Conservation (phyloP, 2,113 vertebrate genomes). For the Dinomys branickii region DNA sequence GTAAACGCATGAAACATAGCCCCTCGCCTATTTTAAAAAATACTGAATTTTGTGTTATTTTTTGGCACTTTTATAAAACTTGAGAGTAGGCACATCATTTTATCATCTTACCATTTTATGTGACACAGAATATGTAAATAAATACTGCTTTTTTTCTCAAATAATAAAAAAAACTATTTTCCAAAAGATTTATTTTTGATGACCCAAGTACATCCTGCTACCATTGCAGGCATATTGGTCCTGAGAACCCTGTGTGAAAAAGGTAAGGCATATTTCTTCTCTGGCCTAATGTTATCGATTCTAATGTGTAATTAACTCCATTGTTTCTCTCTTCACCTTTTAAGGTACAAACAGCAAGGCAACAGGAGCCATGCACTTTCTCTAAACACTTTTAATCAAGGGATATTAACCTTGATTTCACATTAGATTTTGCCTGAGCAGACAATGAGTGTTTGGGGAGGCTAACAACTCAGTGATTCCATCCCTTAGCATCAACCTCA, state of each 20-base stretch:
- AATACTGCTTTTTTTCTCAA: not conserved
- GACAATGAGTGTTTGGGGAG: not conserved
- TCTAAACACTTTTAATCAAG: not conserved
- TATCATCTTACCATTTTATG: not conserved
- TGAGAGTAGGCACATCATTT: not conserved
- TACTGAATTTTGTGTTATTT: not conserved
- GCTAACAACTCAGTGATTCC: not conserved
- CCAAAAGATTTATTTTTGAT: not conserved
- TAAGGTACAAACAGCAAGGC: not conserved
- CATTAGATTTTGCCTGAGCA: not conserved
- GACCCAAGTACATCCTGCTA: not conserved
- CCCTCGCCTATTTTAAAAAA: not conserved
- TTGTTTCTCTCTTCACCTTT: not conserved
- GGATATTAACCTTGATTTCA: not conserved
- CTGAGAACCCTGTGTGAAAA: not conserved
- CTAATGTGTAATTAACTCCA: not conserved
- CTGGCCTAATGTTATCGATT: not conserved
- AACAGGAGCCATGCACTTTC: not conserved
- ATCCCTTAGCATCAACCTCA: not conserved
- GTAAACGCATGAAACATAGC: not conserved
- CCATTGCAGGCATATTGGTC: too few species aligned
- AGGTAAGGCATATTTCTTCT: not conserved
- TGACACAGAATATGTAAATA: not conserved
- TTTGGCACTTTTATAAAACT: not conserved
- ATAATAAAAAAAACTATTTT: not conserved